These are phyloP conservation scores for Aphelocoma californica DNA, from an alignment of 2,797 vertebrate species.

Conservation along the genomic window DNA sequence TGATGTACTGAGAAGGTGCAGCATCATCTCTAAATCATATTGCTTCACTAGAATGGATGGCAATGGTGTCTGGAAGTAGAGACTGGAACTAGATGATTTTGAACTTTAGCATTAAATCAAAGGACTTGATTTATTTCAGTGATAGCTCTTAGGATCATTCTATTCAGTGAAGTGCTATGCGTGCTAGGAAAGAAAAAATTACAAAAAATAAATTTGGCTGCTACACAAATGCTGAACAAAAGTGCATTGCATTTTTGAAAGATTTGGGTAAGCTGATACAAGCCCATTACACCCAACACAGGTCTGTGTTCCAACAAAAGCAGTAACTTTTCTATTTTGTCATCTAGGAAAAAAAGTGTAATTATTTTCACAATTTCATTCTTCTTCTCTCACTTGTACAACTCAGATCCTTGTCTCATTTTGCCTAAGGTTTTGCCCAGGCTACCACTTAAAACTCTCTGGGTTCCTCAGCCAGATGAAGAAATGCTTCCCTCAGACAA, in stretches of 20 bases:
- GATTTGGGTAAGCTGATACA: background rate
- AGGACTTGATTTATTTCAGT: constrained; percentile 43
- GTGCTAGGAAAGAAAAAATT: background rate
- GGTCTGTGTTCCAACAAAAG: background rate
- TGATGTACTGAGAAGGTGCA: constrained; percentile 7
- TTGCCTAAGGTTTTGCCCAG: background rate
- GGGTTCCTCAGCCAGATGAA: background rate
- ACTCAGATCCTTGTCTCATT: background rate
- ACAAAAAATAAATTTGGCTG: background rate
- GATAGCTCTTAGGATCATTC: background rate
- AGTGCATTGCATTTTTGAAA: background rate
- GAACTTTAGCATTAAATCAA: constrained; percentile 55
- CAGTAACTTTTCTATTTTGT: background rate
- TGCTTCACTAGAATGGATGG: constrained; percentile 17
- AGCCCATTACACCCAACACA: background rate
- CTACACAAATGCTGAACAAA: background rate
- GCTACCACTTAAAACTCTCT: background rate
- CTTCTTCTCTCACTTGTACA: background rate
- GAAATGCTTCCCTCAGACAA: background rate
- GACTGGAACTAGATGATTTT: constrained; percentile 28
- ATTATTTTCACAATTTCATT: background rate
- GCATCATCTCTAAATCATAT: constrained; percentile 29
- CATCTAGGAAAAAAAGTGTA: background rate
- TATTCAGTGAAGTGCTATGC: background rate
- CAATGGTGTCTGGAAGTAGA: constrained; percentile 1